Evolutionary conservation across 2,888 invertebrate species (phyloP), one percentile per base, ranked within the genome.

Genomic region (Lottia scabra): DNA sequence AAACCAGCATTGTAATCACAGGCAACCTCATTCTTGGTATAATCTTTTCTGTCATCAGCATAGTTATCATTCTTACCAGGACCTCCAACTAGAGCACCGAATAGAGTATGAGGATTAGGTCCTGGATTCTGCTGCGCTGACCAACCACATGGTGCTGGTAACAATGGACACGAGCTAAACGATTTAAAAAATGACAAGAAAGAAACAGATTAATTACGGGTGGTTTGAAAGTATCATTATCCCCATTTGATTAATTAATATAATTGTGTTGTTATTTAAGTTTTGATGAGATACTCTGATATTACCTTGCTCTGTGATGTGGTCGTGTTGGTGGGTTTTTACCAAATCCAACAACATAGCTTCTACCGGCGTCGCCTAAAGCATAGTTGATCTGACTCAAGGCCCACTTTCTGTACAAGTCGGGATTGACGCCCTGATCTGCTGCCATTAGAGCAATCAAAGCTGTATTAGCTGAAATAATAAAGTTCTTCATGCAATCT

Each of bases 51-150:
- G 64, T 73, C 67, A 65, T 83, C 83, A 15, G 38, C 67, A 70
- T 80, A 82, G 48, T 74, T 67, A 65, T 83, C 83, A 38, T 66
- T 63, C 45, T 65, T 38, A 23, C 78, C 81, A 0, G 84, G 84
- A 6, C 84, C 84, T 12, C 84, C 84, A 6, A 83, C 83, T 66
- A 84, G 65, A 46, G 84, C 84, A 1, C 84, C 84, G 48, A 74
- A 72, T 46, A 84, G 75, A 13, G 75, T 66, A 63, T 82, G 80
- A n/a, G 80, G 79, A 72, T 84, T 84, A 63, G 80, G 71, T 10
- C 72, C 75, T 0, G 69, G 38, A 10, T 26, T 64, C 43, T 73
- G 68, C 26, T 66, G 73, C 26, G 71, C 62, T 45, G 71, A 68
- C 78, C 76, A 79, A 43, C 68, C 70, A 64, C 82, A 82, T 1